Evolutionary conservation across 2,113 vertebrate species (phyloP).

Genomic region (Caranx melampygus): DNA sequence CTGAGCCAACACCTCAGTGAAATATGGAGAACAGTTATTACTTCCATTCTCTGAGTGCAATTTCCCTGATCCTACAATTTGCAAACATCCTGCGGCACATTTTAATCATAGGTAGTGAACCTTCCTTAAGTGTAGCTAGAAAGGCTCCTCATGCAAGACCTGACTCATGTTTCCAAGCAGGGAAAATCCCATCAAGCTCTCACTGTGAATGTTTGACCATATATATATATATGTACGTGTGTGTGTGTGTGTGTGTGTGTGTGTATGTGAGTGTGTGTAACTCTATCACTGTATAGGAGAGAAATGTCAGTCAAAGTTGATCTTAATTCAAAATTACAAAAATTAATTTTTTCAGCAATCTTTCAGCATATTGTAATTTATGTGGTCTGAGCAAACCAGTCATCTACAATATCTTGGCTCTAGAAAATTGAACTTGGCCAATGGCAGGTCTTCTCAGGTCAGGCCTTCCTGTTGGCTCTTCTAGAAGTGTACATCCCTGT

Average conservation of each 20-base stretch:
- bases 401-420: too few relatives aligned
- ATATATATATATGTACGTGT: constrained; percentile 15
- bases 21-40: constrained; percentile 42
- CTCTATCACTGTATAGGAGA: not conserved
- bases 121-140: constrained; percentile 46
- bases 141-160: constrained; percentile 60
- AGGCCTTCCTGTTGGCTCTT: too few relatives aligned
- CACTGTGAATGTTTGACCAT: constrained; percentile 41
- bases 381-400: too few relatives aligned
- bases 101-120: constrained; percentile 78
- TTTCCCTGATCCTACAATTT: constrained; percentile 65
- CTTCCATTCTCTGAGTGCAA: constrained; percentile 39
- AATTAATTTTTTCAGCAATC: too few relatives aligned
- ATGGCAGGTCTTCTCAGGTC: too few relatives aligned
- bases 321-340: too few relatives aligned
- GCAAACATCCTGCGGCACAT: constrained; percentile 70
- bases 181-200: constrained; percentile 71
- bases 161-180: constrained; percentile 70
- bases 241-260: constrained; percentile 13
- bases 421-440: too few relatives aligned
- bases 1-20: constrained; percentile 26
- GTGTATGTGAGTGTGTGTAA: not conserved
- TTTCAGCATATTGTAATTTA: too few relatives aligned
- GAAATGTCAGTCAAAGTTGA: not conserved
- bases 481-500: too few relatives aligned